phyloP scores from a whole-genome alignment of 1,140 invertebrate species.

The Panulirus ornatus region DNA sequence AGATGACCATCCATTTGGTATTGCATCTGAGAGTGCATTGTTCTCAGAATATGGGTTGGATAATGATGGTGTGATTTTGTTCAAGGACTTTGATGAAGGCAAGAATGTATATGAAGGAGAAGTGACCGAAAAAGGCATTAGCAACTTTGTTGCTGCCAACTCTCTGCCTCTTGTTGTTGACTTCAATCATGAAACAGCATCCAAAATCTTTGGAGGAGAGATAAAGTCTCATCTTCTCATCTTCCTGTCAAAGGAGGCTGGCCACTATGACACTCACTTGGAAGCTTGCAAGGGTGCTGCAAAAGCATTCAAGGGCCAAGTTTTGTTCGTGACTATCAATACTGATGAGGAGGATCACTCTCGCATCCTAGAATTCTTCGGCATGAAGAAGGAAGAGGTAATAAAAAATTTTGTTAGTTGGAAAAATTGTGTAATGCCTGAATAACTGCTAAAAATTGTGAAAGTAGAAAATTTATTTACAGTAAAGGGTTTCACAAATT shows the following conservation, averaged over 20 bases:
- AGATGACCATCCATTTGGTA: conserved; percentile 94
- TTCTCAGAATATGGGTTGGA: conserved; percentile 86
- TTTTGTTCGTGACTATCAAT: conserved; percentile 97
- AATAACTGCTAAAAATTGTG: no score
- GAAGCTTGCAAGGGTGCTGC: conserved; percentile 89
- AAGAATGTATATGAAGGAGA: conserved; percentile 88
- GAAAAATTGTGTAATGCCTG: no score
- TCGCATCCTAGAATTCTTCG: conserved; percentile 99
- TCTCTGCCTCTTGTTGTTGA: conserved; percentile 96
- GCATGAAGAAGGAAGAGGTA: conserved; percentile 86
- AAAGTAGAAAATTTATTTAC: no score
- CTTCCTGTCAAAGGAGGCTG: conserved; percentile 94
- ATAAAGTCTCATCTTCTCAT: conserved; percentile 97
- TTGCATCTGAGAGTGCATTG: conserved; percentile 88
- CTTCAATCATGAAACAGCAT: conserved; percentile 98
- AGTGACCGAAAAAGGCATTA: conserved; percentile 84
- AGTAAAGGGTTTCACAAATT: no score
- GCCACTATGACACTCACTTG: conserved; percentile 88
- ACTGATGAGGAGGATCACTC: conserved; percentile 96
- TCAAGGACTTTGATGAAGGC: conserved; percentile 98
- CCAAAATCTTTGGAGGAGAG: conserved; percentile 98
- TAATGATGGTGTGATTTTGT: conserved; percentile 88
- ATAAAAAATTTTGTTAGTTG: conserved; percentile 79
- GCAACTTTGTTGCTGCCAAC: conserved; percentile 91
- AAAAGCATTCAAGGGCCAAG: conserved; percentile 91